phyloP scores from a whole-genome alignment of 2,113 vertebrate species.

The Ameiurus melas region DNA sequence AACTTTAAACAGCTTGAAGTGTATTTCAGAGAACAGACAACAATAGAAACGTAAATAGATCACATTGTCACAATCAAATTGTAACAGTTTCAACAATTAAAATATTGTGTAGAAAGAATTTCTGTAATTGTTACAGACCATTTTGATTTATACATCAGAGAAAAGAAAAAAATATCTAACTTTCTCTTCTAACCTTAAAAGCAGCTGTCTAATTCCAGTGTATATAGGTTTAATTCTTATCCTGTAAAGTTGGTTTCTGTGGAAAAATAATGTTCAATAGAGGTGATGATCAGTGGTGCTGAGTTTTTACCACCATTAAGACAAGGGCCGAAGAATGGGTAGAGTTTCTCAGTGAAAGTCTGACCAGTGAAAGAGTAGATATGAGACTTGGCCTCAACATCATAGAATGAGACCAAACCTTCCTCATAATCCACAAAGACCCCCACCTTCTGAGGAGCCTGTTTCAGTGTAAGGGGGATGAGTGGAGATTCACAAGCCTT shows the following conservation, averaged over 20 bases:
- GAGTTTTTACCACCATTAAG: neutral
- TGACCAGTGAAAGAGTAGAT: constrained; percentile 15
- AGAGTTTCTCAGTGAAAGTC: constrained; percentile 17
- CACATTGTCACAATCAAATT: neutral
- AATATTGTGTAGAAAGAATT: neutral
- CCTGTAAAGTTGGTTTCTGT: neutral
- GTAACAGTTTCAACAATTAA: neutral
- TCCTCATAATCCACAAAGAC: constrained; percentile 11
- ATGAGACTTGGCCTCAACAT: constrained; percentile 14
- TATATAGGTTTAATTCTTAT: neutral
- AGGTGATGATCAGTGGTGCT: neutral
- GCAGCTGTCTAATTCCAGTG: neutral
- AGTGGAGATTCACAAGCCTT: constrained; percentile 5
- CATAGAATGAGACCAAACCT: constrained; percentile 7
- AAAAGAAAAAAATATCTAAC: neutral
- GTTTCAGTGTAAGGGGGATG: neutral
- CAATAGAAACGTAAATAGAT: neutral
- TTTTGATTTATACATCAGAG: neutral
- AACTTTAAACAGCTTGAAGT: neutral
- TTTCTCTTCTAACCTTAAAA: neutral
- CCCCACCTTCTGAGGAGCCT: constrained; percentile 18
- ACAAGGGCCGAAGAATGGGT: constrained; percentile 16
- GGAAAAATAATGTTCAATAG: constrained; percentile 1
- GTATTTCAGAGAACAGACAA: neutral
- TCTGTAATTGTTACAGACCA: neutral